These are phyloP conservation scores for Pissodes strobi DNA, from an alignment of 1,140 invertebrate genomes.

Conservation along the genomic window DNA sequence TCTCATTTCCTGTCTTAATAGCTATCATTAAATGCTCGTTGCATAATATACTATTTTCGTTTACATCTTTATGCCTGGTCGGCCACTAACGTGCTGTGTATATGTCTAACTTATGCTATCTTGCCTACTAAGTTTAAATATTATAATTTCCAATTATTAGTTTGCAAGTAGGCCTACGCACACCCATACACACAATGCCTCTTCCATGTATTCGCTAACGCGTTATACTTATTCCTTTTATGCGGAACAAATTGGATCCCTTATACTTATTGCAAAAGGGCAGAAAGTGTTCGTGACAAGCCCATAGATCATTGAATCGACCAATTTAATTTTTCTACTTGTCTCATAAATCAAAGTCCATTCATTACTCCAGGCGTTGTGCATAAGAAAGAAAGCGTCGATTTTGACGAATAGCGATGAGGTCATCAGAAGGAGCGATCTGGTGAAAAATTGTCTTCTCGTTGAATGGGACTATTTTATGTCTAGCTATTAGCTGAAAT, in stretches of 20 bases:
- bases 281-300: slow-evolving; percentile 20
- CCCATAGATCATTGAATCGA: slow-evolving; percentile 31
- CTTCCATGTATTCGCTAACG: no score
- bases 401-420: slow-evolving; percentile 27
- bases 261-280: slow-evolving; percentile 15
- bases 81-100: no score
- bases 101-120: no score
- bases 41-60: no score
- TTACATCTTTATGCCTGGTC: no score
- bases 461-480: slow-evolving; percentile 7
- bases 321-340: slow-evolving; percentile 38
- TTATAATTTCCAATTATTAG: no score
- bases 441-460: slow-evolving; percentile 21
- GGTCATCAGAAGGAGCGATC: slow-evolving; percentile 22
- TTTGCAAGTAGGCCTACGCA: no score
- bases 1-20: no score
- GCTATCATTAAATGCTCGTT: no score
- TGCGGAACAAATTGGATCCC: neutral
- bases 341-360: slow-evolving; percentile 19
- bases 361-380: slow-evolving; percentile 22
- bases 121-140: no score
- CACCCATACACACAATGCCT: no score
- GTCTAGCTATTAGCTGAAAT: slow-evolving; percentile 16
- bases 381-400: slow-evolving; percentile 32
- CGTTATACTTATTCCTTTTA: no score